A percentile compares a stretch with the other conserved stretches of the same genome.
phyloP scores from a whole-genome alignment of 92 coral and sea anemone species.

The Zoanthus solanderi region DNA sequence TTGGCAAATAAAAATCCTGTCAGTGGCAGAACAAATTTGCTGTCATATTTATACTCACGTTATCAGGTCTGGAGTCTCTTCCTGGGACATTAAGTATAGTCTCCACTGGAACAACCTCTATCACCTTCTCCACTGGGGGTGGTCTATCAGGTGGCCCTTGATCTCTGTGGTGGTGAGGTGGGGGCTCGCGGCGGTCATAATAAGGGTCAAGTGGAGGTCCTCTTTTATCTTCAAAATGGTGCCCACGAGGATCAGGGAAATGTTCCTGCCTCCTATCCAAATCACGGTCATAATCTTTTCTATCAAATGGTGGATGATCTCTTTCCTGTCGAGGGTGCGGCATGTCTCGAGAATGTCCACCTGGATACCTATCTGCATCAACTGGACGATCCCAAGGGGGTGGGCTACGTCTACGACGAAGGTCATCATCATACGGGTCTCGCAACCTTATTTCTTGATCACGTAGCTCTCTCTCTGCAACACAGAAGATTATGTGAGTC shows the following conservation, averaged over 20 bases:
- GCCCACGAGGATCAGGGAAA: constrained; percentile 57
- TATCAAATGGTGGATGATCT: constrained; percentile 43
- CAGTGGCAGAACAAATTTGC: too few species aligned
- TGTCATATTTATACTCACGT: constrained; percentile 59
- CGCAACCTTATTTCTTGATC: constrained; percentile 28
- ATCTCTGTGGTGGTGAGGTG: constrained; percentile 60
- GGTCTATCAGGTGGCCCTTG: constrained; percentile 57
- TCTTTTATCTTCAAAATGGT: constrained; percentile 54
- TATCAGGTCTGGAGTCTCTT: constrained; percentile 90
- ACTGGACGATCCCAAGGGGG: constrained; percentile 53
- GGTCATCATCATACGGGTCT: constrained; percentile 18
- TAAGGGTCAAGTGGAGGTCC: constrained; percentile 64
- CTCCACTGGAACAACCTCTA: constrained; percentile 87
- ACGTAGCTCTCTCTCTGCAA: constrained; percentile 49
- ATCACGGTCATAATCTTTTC: constrained; percentile 46
- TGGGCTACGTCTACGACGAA: background rate
- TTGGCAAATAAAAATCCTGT: too few species aligned
- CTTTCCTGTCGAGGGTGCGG: constrained; percentile 27
- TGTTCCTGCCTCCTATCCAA: constrained; percentile 46
- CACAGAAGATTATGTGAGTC: background rate
- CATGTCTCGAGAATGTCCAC: constrained; percentile 31
- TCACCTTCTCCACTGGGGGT: constrained; percentile 72
- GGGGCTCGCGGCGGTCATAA: constrained; percentile 52
- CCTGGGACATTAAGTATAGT: constrained; percentile 87
- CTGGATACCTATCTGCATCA: constrained; percentile 38